Percentiles rank a stretch among this genome's conserved stretches.
phyloP scores from a whole-genome alignment of 2,888 invertebrate genomes.

The Dusona sp. region DNA sequence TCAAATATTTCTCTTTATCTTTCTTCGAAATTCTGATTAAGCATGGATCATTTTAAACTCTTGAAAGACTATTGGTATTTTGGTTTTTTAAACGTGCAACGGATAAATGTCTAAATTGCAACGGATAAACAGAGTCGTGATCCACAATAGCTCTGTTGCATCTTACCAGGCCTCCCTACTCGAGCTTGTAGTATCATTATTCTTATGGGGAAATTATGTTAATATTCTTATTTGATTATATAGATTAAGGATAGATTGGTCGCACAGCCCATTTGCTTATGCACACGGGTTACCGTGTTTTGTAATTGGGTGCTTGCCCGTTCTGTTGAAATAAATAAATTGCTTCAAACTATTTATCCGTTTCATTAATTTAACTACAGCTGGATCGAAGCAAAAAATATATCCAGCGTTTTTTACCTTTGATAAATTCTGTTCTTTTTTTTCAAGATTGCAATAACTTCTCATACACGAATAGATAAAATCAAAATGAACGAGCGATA shows the following conservation, averaged over 20 bases:
- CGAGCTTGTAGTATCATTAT: too few relatives aligned
- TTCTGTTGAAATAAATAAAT: background rate
- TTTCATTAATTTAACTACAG: background rate
- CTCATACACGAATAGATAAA: background rate
- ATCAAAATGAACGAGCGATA: background rate
- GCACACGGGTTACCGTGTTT: too few relatives aligned
- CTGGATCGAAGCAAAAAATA: background rate
- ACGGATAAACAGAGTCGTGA: too few relatives aligned
- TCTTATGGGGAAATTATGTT: too few relatives aligned
- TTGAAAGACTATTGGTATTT: background rate
- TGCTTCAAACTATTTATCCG: background rate
- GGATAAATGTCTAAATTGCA: too few relatives aligned
- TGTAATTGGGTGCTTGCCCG: too few relatives aligned
- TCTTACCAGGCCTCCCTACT: too few relatives aligned
- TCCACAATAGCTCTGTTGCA: too few relatives aligned
- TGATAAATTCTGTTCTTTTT: background rate
- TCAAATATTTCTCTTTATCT: background rate
- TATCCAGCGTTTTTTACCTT: background rate
- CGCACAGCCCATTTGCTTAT: too few relatives aligned
- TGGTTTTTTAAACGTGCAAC: too few relatives aligned
- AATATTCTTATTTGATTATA: too few relatives aligned
- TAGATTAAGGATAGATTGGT: too few relatives aligned
- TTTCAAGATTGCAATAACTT: background rate
- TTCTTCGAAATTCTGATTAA: background rate
- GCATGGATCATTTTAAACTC: background rate